These are phyloP conservation scores for Anguilla megastoma DNA, from an alignment of 2,797 vertebrate species.

Conservation along the genomic window DNA sequence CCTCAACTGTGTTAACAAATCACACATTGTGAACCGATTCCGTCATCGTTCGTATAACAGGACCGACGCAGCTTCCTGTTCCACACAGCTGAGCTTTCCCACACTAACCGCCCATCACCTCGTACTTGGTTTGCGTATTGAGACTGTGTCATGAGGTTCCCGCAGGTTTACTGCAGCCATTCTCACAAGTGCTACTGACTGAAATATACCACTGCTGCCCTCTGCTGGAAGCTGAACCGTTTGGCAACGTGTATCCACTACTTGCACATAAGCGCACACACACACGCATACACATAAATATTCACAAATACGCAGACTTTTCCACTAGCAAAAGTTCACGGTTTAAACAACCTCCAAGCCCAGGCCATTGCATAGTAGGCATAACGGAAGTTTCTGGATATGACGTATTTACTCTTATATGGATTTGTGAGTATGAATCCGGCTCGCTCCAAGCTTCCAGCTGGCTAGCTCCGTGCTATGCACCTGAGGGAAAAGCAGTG, in stretches of 20 bases:
- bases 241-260: background rate
- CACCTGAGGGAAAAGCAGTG: background rate
- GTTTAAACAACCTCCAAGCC: background rate
- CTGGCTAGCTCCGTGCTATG: background rate
- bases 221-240: background rate
- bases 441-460: background rate
- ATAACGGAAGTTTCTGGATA: background rate
- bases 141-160: too few species aligned
- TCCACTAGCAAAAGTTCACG: background rate
- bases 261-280: too few species aligned
- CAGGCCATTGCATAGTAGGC: background rate
- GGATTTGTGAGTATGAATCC: background rate
- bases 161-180: too few species aligned
- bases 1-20: background rate
- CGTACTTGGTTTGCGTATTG: too few species aligned
- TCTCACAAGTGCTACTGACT: background rate
- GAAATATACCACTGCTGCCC: background rate
- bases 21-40: background rate
- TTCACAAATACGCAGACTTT: too few species aligned
- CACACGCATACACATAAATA: background rate
- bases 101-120: too few species aligned
- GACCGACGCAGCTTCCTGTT: background rate
- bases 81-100: too few species aligned
- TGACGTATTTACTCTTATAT: background rate
- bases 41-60: background rate